A percentile compares a stretch with the other conserved stretches of the same genome.
Evolutionary conservation across 2,113 vertebrate genomes (phyloP).

Genomic region (Scomber colias): DNA sequence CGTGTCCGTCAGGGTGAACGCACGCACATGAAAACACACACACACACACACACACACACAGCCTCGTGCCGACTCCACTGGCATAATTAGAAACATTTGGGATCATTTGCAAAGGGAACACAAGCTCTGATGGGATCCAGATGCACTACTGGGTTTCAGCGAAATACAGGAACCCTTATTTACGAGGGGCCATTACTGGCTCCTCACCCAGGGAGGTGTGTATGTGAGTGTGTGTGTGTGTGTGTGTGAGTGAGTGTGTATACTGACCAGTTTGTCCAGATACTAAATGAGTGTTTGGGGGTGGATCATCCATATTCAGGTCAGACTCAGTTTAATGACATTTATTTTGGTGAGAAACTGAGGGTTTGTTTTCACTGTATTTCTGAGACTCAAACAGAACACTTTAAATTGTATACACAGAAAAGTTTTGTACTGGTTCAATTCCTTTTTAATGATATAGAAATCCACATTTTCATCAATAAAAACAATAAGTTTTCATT

Average conservation of each 20-base stretch:
- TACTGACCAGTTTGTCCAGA: constrained; percentile 38
- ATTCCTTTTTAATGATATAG: constrained; percentile 28
- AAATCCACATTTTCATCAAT: not conserved
- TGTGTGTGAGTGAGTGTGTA: constrained; percentile 14
- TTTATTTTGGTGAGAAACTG: constrained; percentile 45
- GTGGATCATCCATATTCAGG: constrained; percentile 63
- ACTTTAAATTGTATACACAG: not conserved
- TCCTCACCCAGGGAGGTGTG: constrained; percentile 70
- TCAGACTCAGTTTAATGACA: constrained; percentile 56
- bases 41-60: constrained; percentile 47
- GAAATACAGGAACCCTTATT: constrained; percentile 81
- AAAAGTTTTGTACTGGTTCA: not conserved
- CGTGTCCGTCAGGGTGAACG: constrained; percentile 53
- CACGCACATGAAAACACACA: constrained; percentile 29
- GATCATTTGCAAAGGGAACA: constrained; percentile 83
- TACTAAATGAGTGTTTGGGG: constrained; percentile 51
- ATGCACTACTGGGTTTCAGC: constrained; percentile 77
- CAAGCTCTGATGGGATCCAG: constrained; percentile 82
- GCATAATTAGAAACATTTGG: constrained; percentile 85
- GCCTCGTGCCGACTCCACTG: constrained; percentile 78
- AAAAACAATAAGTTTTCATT: not conserved
- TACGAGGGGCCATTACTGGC: constrained; percentile 80
- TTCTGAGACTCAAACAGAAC: not conserved
- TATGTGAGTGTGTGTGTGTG: constrained; percentile 41
- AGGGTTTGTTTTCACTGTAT: not conserved